phyloP scores from a whole-genome alignment of 2,113 vertebrate genomes.

The Podocnemis expansa region DNA sequence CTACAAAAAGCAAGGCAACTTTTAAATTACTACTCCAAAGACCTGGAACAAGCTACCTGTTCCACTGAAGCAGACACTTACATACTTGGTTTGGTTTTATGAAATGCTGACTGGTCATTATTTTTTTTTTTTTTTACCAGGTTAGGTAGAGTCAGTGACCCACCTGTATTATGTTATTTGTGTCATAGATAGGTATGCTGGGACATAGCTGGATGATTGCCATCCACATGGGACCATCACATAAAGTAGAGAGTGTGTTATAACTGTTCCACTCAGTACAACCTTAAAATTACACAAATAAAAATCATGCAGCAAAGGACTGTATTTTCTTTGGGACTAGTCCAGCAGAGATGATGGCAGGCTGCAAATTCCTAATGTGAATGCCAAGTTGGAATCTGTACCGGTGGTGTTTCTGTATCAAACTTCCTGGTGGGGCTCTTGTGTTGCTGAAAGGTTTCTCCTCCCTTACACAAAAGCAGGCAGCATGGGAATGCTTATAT shows the following conservation, averaged over 20 bases:
- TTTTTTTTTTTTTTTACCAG: no score
- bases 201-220: fast-evolving
- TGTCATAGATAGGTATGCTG: neutral
- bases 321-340: neutral
- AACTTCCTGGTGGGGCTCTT: neutral
- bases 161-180: fast-evolving
- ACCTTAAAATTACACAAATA: neutral
- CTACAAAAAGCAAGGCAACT: neutral
- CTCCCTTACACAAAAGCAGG: neutral
- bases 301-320: neutral
- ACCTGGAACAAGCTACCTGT: no score
- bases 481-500: neutral
- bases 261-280: neutral
- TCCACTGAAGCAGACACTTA: neutral
- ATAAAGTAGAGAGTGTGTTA: neutral
- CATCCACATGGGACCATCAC: neutral
- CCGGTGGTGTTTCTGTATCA: fast-evolving
- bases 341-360: neutral
- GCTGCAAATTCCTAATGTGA: neutral
- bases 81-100: neutral
- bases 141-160: neutral
- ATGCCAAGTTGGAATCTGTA: neutral
- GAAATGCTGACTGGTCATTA: neutral
- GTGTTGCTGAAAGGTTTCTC: neutral
- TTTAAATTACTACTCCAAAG: neutral